phyloP scores from a whole-genome alignment of 2,113 vertebrate genomes.

The Bolborhynchus lineola region DNA sequence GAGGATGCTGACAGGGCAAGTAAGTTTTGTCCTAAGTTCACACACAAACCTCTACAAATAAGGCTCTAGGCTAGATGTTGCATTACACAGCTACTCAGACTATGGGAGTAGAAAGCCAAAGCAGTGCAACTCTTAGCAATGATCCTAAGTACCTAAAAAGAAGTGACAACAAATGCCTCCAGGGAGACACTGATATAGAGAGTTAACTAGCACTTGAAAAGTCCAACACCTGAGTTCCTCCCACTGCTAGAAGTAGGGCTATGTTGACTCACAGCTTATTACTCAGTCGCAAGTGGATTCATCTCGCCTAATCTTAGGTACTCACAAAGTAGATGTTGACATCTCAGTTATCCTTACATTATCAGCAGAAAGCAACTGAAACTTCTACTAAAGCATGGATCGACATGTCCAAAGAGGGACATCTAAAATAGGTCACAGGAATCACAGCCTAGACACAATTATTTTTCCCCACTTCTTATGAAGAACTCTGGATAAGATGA shows the following conservation, averaged over 20 bases:
- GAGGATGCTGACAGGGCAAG: conserved; percentile 40
- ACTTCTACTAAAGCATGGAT: neutral
- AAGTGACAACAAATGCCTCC: neutral
- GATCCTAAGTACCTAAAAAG: neutral
- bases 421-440: neutral
- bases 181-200: neutral
- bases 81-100: neutral
- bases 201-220: neutral
- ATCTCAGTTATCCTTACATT: neutral
- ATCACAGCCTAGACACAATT: neutral
- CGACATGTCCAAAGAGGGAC: neutral
- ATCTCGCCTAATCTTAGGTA: neutral
- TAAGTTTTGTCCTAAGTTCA: conserved; percentile 18
- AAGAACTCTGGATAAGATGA: neutral
- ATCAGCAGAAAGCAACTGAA: neutral
- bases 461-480: neutral
- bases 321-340: neutral
- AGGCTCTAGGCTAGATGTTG: neutral
- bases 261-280: neutral
- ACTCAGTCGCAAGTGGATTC: neutral
- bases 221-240: neutral
- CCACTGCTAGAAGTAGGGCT: neutral
- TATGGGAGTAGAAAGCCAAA: neutral
- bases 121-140: neutral
- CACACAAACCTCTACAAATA: neutral